Base-by-base conservation (phyloP, 1,140 invertebrate species). In the Aphis craccivora region DNA sequence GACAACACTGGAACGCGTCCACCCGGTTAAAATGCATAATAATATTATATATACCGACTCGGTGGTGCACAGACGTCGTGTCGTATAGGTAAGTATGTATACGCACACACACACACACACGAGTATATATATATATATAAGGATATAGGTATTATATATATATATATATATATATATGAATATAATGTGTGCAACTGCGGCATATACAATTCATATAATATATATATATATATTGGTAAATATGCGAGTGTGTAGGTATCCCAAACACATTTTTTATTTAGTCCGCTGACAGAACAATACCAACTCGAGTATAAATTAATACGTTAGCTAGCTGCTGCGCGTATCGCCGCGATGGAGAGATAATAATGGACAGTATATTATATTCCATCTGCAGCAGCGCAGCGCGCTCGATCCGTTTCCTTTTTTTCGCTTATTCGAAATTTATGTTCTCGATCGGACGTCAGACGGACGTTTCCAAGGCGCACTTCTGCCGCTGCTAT, bases 261-360 rank as follows among this genome's bases (percentile, higher is more conserved):
- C 51, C 35, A 53, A 89, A 89, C 45, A 55, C 48, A 89, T 53
- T 89, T 89, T 53, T 89, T 89, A 89, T 89, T 89, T 55, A 35
- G 48, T 55, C 40, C 53, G 53, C 55, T 67, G 89, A 90, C 89
- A 90, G 89, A 67, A 90, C 89, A 90, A 90, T 90, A 90, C 89
- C 25, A 90, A 90, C 53, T 55, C 53, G 89, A 67, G 89, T 90
- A 76, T 76, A 90, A 90, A 90, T 90, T 60, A 90, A 90, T 90
- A 90, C 89, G 89, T 90, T 55, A 90, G 37, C 51, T 35, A 37
- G 37, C 53, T 37, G 88, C 88, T 25, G 60, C 60, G 89, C 51
- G 51, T 55, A 55, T 89, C 51, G 88, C 88, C 25, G 89, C 37
- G 89, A 90, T 43, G 35, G 60, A 90, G 37, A 67, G 89, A 43